Percentiles rank a stretch among this genome's conserved stretches.
phyloP scores from a whole-genome alignment of 2,113 vertebrate species.

The Paracanthobrama guichenoti region DNA sequence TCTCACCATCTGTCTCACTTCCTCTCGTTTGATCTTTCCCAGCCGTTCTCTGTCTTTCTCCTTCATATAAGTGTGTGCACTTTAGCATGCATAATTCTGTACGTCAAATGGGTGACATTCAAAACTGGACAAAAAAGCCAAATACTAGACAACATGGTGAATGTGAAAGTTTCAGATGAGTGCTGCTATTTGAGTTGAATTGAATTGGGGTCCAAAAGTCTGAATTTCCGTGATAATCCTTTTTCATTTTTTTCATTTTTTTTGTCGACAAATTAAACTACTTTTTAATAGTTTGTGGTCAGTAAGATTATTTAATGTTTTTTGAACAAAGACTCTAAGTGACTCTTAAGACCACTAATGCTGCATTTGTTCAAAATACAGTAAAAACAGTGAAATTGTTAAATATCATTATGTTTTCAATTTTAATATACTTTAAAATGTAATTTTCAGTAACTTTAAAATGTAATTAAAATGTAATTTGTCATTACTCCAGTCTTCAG shows the following conservation, averaged over 20 bases:
- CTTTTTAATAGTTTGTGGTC: not conserved
- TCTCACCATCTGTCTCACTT: slow-evolving; percentile 19
- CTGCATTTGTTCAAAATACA: not conserved
- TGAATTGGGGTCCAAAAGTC: not conserved
- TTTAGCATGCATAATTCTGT: slow-evolving; percentile 2
- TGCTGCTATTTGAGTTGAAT: not conserved
- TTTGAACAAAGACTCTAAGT: not conserved
- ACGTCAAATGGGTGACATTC: not conserved
- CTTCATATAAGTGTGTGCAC: not conserved
- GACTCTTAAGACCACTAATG: not conserved
- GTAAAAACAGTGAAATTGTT: not conserved
- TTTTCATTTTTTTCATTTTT: accelerated
- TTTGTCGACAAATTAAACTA: not conserved
- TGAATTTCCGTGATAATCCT: not conserved
- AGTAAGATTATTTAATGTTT: not conserved
- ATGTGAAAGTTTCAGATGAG: not conserved
- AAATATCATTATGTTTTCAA: too few relatives aligned
- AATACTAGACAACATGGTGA: not conserved
- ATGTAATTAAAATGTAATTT: too few relatives aligned
- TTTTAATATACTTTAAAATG: not conserved
- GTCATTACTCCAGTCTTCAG: too few relatives aligned
- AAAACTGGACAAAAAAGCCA: not conserved
- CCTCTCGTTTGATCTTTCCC: slow-evolving; percentile 26
- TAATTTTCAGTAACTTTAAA: not conserved
- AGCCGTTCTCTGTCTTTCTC: not conserved